phyloP scores from a whole-genome alignment of 2,888 invertebrate species.

The Fissipunctia ypsillon region DNA sequence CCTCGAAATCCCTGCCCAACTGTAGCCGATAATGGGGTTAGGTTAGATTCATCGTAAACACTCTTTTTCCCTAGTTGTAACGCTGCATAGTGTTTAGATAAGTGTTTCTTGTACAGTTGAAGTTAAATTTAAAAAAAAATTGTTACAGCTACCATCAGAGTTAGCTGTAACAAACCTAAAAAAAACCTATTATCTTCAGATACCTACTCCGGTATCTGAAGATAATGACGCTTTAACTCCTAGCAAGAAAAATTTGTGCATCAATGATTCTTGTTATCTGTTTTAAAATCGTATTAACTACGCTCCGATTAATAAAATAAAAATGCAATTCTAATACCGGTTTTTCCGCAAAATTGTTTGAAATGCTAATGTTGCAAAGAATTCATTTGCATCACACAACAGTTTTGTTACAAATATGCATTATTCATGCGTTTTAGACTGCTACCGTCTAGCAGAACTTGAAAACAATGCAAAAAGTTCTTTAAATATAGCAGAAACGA shows the following conservation, averaged over 20 bases:
- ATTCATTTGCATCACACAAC: constrained; percentile 30
- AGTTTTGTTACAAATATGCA: constrained; percentile 34
- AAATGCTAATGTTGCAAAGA: constrained; percentile 23
- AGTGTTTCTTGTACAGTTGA: too few relatives aligned
- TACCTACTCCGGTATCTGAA: too few relatives aligned
- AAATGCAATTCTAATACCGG: constrained; percentile 3
- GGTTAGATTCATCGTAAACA: too few relatives aligned
- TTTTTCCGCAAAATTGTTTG: constrained; percentile 10
- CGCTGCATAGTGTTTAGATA: too few relatives aligned
- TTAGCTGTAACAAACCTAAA: too few relatives aligned
- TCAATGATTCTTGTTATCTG: constrained; percentile 2
- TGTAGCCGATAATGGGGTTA: background rate
- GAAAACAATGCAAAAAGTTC: constrained; percentile 9
- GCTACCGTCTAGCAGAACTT: constrained; percentile 14
- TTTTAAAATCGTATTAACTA: constrained; percentile 13
- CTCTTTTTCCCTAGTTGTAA: too few relatives aligned
- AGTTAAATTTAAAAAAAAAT: too few relatives aligned
- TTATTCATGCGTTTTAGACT: constrained; percentile 33
- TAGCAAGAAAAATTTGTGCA: background rate
- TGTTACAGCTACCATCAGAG: too few relatives aligned
- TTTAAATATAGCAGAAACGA: background rate
- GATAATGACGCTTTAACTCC: too few relatives aligned
- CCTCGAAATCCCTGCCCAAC: background rate
- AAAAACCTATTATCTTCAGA: too few relatives aligned
- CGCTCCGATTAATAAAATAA: constrained; percentile 15